These are phyloP conservation scores for Dipodomys stephensi DNA, from an alignment of 2,113 vertebrate genomes.

Conservation along the genomic window DNA sequence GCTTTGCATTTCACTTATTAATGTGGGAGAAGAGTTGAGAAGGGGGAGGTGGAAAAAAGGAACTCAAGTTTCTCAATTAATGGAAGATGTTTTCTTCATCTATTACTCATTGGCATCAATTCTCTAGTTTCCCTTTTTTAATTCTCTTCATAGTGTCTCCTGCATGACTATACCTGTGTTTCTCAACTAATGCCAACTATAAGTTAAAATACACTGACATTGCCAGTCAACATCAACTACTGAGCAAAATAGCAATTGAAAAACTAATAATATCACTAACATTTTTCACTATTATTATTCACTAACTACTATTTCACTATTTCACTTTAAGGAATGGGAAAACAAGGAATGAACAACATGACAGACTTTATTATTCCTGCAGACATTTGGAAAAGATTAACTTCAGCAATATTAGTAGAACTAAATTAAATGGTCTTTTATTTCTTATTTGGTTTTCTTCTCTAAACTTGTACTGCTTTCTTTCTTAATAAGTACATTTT, in stretches of 20 bases:
- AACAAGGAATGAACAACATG: constrained; percentile 25
- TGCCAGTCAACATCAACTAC: constrained; percentile 31
- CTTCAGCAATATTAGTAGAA: constrained; percentile 16
- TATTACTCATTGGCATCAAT: constrained; percentile 45
- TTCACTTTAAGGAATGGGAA: neutral
- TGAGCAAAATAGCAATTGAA: constrained; percentile 31
- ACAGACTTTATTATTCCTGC: constrained; percentile 25
- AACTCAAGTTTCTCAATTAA: constrained; percentile 54
- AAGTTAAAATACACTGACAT: constrained; percentile 45
- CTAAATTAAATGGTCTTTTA: neutral
- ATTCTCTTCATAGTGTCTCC: constrained; percentile 22
- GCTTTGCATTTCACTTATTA: constrained; percentile 46
- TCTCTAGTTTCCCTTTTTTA: constrained; percentile 25
- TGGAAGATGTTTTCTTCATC: constrained; percentile 53
- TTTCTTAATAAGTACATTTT: constrained; percentile 6
- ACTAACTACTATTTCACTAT: neutral
- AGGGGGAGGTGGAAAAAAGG: neutral
- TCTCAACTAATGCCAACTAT: constrained; percentile 41
- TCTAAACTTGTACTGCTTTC: neutral
- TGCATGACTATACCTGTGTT: constrained; percentile 49
- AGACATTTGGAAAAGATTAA: constrained; percentile 38
- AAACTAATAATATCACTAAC: neutral
- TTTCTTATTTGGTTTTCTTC: constrained; percentile 13
- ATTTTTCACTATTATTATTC: no score
- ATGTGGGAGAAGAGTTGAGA: neutral